Evolutionary conservation across 2,113 vertebrate species (phyloP).

Genomic region (Ailurus styani): DNA sequence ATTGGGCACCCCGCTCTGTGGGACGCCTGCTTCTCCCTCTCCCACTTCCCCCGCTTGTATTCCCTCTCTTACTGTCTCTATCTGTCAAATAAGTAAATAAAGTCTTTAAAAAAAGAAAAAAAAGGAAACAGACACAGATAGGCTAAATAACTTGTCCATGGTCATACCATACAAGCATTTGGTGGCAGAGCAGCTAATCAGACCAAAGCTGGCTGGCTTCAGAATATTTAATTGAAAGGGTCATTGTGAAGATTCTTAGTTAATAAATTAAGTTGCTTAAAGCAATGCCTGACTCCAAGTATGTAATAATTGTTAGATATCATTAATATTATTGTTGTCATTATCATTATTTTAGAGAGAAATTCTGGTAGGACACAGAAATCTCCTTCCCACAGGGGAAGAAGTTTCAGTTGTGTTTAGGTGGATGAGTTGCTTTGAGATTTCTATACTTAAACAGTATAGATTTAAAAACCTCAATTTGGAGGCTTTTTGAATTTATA

Average conservation of each 20-base stretch:
- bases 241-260: slow-evolving; percentile 24
- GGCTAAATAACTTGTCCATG: not conserved
- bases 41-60: too few species aligned
- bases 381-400: not conserved
- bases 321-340: not conserved
- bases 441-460: not conserved
- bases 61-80: too few species aligned
- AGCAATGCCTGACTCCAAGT: not conserved
- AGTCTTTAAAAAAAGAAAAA: too few species aligned
- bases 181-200: not conserved
- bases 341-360: not conserved
- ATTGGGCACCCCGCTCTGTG: too few species aligned
- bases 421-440: not conserved
- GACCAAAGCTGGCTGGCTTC: not conserved
- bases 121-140: not conserved
- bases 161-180: not conserved
- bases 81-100: too few species aligned
- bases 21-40: too few species aligned
- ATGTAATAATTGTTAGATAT: not conserved
- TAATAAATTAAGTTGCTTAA: not conserved
- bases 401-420: not conserved
- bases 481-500: not conserved
- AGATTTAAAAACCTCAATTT: not conserved
- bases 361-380: not conserved
- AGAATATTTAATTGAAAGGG: not conserved